A percentile compares a stretch with the other conserved stretches of the same genome.
Evolutionary conservation across 2,888 invertebrate genomes (phyloP).

Genomic region (Philonicus albiceps): DNA sequence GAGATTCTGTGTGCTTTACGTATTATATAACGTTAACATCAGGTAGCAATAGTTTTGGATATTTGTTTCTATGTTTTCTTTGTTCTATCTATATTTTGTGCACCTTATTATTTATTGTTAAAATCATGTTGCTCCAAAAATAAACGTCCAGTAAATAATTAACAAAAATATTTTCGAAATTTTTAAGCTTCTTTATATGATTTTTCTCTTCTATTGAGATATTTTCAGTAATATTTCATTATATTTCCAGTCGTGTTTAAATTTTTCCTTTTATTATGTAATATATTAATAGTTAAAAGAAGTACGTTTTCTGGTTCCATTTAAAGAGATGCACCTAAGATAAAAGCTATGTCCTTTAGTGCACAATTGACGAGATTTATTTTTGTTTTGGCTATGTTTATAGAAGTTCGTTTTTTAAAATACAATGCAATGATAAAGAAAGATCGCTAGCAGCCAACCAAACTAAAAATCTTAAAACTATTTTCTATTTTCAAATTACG

Average conservation of each 20-base stretch:
- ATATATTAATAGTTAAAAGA: not conserved
- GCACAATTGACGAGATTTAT: not conserved
- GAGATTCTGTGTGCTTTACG: not conserved
- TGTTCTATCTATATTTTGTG: not conserved
- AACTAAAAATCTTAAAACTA: too few relatives aligned
- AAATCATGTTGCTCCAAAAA: conserved; percentile 21
- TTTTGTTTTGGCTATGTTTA: not conserved
- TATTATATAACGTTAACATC: not conserved
- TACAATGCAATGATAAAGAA: too few relatives aligned
- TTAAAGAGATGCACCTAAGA: not conserved
- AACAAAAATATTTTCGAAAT: conserved; percentile 2
- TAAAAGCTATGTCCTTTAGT: not conserved
- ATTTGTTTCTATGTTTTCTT: not conserved
- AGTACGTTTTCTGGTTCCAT: not conserved
- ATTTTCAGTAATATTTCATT: not conserved
- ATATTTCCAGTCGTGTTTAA: conserved; percentile 18
- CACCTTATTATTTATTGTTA: not conserved
- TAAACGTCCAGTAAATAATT: conserved; percentile 10
- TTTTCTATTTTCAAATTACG: too few relatives aligned
- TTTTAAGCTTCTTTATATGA: not conserved
- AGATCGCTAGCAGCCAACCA: too few relatives aligned
- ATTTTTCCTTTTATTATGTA: not conserved
- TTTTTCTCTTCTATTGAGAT: not conserved
- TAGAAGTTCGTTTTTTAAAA: too few relatives aligned
- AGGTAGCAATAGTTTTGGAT: conserved; percentile 22